Conservation (phyloP, 2,113 vertebrate species). For the Drymodes brunneopygia region DNA sequence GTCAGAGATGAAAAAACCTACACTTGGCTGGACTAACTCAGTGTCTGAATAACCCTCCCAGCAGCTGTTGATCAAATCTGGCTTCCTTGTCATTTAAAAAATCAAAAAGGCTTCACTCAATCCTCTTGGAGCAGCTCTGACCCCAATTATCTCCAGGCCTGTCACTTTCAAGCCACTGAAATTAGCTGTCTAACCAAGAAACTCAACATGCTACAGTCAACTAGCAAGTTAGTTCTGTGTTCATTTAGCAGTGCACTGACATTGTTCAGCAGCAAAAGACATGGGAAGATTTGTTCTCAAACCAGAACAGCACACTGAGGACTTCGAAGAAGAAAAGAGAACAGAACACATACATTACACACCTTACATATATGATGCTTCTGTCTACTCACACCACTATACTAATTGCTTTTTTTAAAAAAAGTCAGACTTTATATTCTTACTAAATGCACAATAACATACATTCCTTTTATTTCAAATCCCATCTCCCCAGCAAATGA, state of each 20-base stretch:
- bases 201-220: background rate
- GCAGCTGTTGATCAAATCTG: background rate
- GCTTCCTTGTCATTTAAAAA: background rate
- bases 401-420: background rate
- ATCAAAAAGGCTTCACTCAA: background rate
- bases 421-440: background rate
- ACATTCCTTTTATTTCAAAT: background rate
- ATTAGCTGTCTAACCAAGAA: background rate
- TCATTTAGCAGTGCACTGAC: background rate
- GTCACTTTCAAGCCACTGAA: background rate
- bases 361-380: background rate
- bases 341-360: background rate
- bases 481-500: background rate
- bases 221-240: background rate
- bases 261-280: background rate
- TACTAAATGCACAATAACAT: background rate
- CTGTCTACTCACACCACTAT: background rate
- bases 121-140: background rate
- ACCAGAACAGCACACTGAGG: background rate
- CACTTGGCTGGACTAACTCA: background rate
- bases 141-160: background rate
- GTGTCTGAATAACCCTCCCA: background rate
- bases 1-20: background rate
- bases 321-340: background rate
- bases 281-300: background rate